These are phyloP conservation scores for Sarcophaga bullata DNA, from an alignment of 1,140 invertebrate genomes.

Conservation along the genomic window DNA sequence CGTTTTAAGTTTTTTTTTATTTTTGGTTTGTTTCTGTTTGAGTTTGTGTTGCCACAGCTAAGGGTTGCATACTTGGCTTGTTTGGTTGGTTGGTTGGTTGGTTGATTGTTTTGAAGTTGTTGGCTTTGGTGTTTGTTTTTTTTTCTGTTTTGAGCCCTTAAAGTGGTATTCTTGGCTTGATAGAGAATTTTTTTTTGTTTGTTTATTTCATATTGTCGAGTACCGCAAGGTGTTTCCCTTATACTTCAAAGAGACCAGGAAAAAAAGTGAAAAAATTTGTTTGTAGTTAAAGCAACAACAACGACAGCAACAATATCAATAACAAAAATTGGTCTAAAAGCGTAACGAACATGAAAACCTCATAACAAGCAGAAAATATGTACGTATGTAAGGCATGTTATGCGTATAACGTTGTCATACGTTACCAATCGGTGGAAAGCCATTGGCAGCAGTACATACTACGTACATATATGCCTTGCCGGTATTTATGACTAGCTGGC, in stretches of 20 bases:
- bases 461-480: not conserved
- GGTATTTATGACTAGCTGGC: not conserved
- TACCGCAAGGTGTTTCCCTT: constrained; percentile 25
- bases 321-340: constrained; percentile 7
- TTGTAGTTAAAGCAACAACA: not conserved
- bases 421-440: constrained; percentile 17
- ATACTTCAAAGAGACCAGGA: not conserved
- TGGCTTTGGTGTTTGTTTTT: too few species aligned
- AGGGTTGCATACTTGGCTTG: constrained; percentile 15
- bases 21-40: not conserved
- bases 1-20: not conserved
- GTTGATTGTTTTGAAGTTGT: too few species aligned
- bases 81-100: too few species aligned
- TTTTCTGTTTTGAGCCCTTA: constrained; percentile 13
- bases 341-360: constrained; percentile 17
- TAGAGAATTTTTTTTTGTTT: not conserved
- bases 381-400: not conserved
- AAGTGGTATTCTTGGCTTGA: constrained; percentile 6
- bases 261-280: not conserved
- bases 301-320: too few species aligned
- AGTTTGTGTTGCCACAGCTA: constrained; percentile 16
- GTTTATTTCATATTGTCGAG: not conserved
- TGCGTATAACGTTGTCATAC: not conserved
- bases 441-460: constrained; percentile 11
- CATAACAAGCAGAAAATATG: constrained; percentile 16